Evolutionary conservation across 2,888 invertebrate species (phyloP).

Genomic region (Aelia acuminata): DNA sequence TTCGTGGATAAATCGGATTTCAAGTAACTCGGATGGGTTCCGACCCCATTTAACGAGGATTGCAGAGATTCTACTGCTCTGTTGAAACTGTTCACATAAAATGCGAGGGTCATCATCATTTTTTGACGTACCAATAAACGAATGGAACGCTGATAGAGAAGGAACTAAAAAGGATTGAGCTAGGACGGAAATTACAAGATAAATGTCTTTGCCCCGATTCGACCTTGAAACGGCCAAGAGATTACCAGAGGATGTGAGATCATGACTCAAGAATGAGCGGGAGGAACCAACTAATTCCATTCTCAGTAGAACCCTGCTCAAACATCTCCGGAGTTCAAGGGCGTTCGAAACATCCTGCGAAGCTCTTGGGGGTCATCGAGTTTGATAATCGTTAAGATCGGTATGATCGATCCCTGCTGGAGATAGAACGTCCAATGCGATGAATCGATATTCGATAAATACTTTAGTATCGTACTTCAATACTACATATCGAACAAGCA

Average conservation of each 20-base stretch:
- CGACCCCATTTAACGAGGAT: no score
- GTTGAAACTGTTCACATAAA: no score
- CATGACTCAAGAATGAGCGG: constrained; percentile 25
- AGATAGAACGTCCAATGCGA: no score
- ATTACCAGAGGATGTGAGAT: constrained; percentile 47
- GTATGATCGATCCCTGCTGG: no score
- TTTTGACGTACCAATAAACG: neutral
- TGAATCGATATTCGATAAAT: no score
- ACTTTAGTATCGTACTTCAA: no score
- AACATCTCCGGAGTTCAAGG: constrained; percentile 12
- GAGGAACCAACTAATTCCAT: constrained; percentile 37
- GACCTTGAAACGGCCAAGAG: neutral
- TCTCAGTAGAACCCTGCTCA: neutral
- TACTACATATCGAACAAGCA: no score
- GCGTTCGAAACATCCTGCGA: neutral
- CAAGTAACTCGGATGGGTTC: no score
- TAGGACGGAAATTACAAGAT: constrained; percentile 6
- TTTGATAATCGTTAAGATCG: neutral
- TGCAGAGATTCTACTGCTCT: no score
- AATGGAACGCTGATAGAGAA: neutral
- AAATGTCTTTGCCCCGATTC: constrained; percentile 35
- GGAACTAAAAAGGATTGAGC: neutral
- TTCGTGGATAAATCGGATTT: no score
- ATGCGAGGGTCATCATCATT: no score
- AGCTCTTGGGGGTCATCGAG: neutral